Conservation (phyloP, 2,888 invertebrate genomes). For the Autographa gamma region DNA sequence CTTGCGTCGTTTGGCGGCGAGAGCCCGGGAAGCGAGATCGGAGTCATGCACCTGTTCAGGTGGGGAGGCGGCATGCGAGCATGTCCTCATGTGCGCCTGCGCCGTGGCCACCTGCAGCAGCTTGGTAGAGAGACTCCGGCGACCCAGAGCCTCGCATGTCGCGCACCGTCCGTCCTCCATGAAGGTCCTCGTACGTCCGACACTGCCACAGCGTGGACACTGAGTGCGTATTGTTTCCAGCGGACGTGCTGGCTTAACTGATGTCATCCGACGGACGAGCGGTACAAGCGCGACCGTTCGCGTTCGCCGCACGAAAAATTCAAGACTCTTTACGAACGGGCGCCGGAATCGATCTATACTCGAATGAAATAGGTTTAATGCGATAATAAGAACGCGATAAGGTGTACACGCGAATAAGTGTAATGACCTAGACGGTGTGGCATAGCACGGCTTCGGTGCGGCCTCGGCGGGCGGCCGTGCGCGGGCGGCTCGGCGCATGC, state of each 20-base stretch:
- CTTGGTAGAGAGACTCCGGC: constrained; percentile 82
- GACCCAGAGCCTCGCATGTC: constrained; percentile 85
- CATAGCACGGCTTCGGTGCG: constrained; percentile 83
- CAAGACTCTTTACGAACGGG: constrained; percentile 76
- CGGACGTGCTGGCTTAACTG: constrained; percentile 87
- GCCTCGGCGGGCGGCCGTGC: constrained; percentile 81
- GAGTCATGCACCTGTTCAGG: constrained; percentile 76
- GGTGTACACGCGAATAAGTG: constrained; percentile 86
- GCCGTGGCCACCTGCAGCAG: constrained; percentile 85
- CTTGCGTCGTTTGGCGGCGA: constrained; percentile 85
- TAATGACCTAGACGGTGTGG: constrained; percentile 83
- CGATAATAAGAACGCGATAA: constrained; percentile 87
- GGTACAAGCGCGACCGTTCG: constrained; percentile 81
- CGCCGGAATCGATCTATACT: constrained; percentile 81
- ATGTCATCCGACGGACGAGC: constrained; percentile 86
- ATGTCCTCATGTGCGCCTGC: constrained; percentile 86
- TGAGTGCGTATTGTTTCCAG: constrained; percentile 85
- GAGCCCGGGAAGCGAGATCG: constrained; percentile 82
- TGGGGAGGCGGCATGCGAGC: constrained; percentile 75
- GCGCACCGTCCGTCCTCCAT: constrained; percentile 86
- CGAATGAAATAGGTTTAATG: constrained; percentile 85
- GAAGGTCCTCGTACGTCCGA: constrained; percentile 84
- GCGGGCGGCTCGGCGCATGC: constrained; percentile 82
- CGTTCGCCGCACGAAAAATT: constrained; percentile 79
- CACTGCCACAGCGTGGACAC: constrained; percentile 85